Percentiles rank a stretch among this genome's conserved stretches.
phyloP scores from a whole-genome alignment of 1,140 invertebrate genomes.

The Solenopsis invicta region DNA sequence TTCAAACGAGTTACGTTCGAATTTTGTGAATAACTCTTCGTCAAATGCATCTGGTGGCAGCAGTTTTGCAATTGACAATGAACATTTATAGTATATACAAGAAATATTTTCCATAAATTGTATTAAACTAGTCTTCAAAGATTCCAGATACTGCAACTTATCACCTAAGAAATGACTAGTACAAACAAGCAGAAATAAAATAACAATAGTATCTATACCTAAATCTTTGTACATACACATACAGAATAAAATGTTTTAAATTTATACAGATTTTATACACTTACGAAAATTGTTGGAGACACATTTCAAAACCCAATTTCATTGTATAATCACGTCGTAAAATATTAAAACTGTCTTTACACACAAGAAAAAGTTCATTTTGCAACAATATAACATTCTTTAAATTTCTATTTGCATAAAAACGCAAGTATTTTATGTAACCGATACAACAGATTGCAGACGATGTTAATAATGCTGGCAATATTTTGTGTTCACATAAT shows the following conservation, averaged over 20 bases:
- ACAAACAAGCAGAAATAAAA: conserved; percentile 31
- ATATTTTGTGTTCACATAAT: conserved; percentile 58
- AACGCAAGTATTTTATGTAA: conserved; percentile 70
- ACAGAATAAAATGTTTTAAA: background rate
- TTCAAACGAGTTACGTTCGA: conserved; percentile 75
- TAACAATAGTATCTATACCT: background rate
- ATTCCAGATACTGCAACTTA: conserved; percentile 78
- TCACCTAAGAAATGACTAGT: conserved; percentile 71
- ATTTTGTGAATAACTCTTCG: conserved; percentile 73
- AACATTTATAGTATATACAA: conserved; percentile 73
- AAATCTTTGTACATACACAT: background rate
- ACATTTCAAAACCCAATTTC: conserved; percentile 70
- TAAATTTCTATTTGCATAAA: conserved; percentile 68
- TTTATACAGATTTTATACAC: conserved; percentile 42
- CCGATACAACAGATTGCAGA: conserved; percentile 61
- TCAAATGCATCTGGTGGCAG: conserved; percentile 68
- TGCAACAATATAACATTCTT: conserved; percentile 76
- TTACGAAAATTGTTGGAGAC: conserved; percentile 78
- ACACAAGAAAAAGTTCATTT: conserved; percentile 78
- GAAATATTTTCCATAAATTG: conserved; percentile 78
- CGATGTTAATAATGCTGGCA: conserved; percentile 61
- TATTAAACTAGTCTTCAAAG: conserved; percentile 76
- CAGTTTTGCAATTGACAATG: conserved; percentile 71
- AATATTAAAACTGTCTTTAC: conserved; percentile 81
- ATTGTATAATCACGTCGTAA: conserved; percentile 77